These are phyloP conservation scores for Imbricaverruca yamaguchii DNA, from an alignment of 2,888 invertebrate species.

Conservation along the genomic window DNA sequence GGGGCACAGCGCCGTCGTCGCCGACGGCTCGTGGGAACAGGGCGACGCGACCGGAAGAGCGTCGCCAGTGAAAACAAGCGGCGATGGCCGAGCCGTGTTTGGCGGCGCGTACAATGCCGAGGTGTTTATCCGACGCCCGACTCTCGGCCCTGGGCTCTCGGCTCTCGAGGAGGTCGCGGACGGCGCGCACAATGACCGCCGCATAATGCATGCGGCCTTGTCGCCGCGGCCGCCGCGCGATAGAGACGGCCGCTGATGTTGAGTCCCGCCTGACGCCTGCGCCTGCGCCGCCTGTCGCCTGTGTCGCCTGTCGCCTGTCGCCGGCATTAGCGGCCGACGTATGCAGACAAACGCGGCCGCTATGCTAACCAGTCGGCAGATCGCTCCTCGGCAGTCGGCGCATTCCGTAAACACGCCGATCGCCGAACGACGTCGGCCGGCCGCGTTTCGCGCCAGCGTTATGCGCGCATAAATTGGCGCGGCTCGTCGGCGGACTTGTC, in stretches of 20 bases:
- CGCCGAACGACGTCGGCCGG: neutral
- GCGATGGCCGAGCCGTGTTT: neutral
- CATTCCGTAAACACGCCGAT: neutral
- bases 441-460: no score
- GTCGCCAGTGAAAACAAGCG: neutral
- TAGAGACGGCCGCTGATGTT: neutral
- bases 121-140: neutral
- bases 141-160: no score
- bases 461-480: no score
- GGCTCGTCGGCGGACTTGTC: no score
- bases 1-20: neutral
- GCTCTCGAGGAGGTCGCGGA: no score
- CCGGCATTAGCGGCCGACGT: slow-evolving; percentile 1
- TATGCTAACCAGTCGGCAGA: neutral
- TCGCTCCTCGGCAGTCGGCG: neutral
- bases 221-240: neutral
- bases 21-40: neutral
- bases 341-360: neutral
- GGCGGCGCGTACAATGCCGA: neutral
- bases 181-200: neutral
- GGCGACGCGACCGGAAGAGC: neutral
- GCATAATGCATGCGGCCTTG: neutral
- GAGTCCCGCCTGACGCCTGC: no score
- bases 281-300: no score
- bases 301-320: neutral